phyloP scores from a whole-genome alignment of 2,888 invertebrate genomes.

The Sturmia bella region DNA sequence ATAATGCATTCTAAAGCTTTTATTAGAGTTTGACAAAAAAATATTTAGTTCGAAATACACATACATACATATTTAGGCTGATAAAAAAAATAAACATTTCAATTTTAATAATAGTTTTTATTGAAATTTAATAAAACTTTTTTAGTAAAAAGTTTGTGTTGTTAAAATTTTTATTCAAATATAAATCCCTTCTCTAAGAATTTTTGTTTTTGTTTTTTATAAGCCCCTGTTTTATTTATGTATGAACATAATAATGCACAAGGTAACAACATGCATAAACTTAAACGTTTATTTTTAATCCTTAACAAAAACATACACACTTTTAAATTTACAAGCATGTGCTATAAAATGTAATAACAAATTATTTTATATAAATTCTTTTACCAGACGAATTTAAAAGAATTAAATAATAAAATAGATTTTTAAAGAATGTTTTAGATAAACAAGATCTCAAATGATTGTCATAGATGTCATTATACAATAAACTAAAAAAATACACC shows the following conservation, averaged over 20 bases:
- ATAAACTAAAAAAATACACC: too few relatives aligned
- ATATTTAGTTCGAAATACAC: conserved; percentile 13
- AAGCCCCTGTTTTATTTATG: background rate
- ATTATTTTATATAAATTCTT: conserved; percentile 8
- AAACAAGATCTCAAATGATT: too few relatives aligned
- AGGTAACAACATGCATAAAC: conserved; percentile 5
- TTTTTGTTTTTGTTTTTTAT: conserved; percentile 27
- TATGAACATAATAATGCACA: background rate
- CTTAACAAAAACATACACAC: background rate
- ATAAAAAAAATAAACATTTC: conserved; percentile 31
- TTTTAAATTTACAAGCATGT: background rate
- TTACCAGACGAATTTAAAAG: background rate
- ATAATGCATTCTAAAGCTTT: background rate
- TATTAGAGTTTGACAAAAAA: background rate
- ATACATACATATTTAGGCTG: conserved; percentile 1
- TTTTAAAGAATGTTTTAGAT: too few relatives aligned
- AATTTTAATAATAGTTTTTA: conserved; percentile 20
- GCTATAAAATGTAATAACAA: conserved; percentile 9
- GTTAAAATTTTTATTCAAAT: conserved; percentile 13
- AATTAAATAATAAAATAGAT: background rate
- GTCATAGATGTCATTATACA: too few relatives aligned
- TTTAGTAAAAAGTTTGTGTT: background rate
- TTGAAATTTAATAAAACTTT: conserved; percentile 31
- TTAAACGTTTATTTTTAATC: background rate
- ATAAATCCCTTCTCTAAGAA: conserved; percentile 24